These are phyloP conservation scores for Phylloscopus trochilus DNA, from an alignment of 2,113 vertebrate species.

Conservation along the genomic window DNA sequence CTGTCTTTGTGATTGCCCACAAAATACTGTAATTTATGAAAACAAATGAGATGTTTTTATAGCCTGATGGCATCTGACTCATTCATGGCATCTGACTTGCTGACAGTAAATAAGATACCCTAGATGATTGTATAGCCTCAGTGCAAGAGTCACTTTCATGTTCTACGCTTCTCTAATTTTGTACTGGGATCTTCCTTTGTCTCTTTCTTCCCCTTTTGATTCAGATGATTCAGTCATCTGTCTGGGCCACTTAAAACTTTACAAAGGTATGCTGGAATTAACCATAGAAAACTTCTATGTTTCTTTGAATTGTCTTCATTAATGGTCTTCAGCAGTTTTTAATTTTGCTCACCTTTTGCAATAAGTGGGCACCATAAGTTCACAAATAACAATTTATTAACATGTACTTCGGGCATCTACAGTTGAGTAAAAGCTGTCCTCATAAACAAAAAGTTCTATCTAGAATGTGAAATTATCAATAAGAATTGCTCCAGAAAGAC, in stretches of 20 bases:
- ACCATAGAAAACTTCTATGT: background rate
- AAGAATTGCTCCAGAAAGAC: background rate
- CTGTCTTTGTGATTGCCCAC: slow-evolving; percentile 63
- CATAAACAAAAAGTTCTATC: background rate
- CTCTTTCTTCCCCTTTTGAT: background rate
- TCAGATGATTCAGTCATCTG: background rate
- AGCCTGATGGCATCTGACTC: slow-evolving; percentile 46
- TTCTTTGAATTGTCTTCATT: background rate
- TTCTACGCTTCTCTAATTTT: background rate
- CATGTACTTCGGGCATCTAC: background rate
- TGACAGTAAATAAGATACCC: slow-evolving; percentile 32
- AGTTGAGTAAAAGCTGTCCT: background rate
- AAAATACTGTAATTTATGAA: slow-evolving; percentile 67
- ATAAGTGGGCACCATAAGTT: background rate
- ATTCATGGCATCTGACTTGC: slow-evolving; percentile 47
- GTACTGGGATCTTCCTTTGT: background rate
- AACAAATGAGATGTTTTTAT: slow-evolving; percentile 65
- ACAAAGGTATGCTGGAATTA: background rate
- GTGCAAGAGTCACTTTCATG: background rate
- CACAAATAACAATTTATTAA: background rate
- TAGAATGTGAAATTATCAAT: background rate
- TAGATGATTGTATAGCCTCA: background rate
- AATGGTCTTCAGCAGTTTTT: background rate
- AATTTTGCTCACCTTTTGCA: background rate
- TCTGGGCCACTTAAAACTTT: background rate